Base-by-base conservation (phyloP, 2,888 invertebrate species). In the Acanthosoma haemorrhoidale region DNA sequence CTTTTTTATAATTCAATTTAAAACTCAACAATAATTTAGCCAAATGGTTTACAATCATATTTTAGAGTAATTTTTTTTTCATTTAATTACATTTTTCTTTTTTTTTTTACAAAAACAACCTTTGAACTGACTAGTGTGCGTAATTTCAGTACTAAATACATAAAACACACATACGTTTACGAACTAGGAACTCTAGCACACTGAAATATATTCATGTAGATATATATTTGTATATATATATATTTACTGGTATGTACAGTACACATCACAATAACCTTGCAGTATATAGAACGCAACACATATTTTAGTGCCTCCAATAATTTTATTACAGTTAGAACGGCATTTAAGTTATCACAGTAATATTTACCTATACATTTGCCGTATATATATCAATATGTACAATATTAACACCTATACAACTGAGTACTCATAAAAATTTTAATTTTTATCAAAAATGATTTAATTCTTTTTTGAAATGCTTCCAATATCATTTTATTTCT, bases 1-100 rank as follows among this genome's bases (percentile, higher is more conserved):
- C 25, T 69, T 69, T 41, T 76, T 74, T 73, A 75, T 74, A 74
- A 75, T 75, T 73, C 74, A 74, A 73, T 75, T 76, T 75, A 75
- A 75, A 76, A 75, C 75, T 74, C 75, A 75, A 75, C 75, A 75
- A 75, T 74, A 64, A 63, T 39, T 72, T 70, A 68, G 70, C 72
- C 70, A 74, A 71, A 71, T 69, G 68, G 41, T 71, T 70, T 75
- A 73, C 74, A 73, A 74, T 71, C 57, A 73, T 72, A 70, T 71
- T 72, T 72, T 73, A 72, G 59, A 58, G 67, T 67, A 57, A 67
- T 70, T 66, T 41, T 70, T 70, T 72, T 68, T 32, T 39, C 25
- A 51, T 58, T 68, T 69, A 60, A 66, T 31, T 73, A 57, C 34
- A 68, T 71, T 38, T 57, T 66, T 73, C 57, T 31, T 57, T 58